These are phyloP conservation scores for Paratrypauchen microcephalus DNA, from an alignment of 2,797 vertebrate species.

Conservation along the genomic window DNA sequence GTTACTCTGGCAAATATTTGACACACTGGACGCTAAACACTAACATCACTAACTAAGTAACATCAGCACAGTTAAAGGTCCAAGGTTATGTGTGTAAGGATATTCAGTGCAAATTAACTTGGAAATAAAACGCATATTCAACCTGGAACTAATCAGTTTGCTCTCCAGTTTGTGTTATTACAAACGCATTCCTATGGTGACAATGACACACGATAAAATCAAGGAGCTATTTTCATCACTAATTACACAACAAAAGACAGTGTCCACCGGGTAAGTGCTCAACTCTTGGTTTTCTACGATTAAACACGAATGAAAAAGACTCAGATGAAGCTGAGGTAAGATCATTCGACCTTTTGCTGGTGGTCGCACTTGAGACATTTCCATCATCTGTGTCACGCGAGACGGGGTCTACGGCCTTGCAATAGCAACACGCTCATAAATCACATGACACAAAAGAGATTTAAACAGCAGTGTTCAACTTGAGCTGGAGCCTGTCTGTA, in stretches of 20 bases:
- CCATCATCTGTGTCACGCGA: not conserved
- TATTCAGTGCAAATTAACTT: not conserved
- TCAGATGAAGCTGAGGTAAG: too few relatives aligned
- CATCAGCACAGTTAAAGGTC: not conserved
- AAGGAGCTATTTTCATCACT: not conserved
- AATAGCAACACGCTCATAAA: not conserved
- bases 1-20: not conserved
- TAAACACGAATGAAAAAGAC: too few relatives aligned
- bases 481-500: not conserved
- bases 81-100: not conserved
- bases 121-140: not conserved
- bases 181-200: too few relatives aligned
- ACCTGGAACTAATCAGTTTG: not conserved
- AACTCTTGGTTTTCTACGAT: too few relatives aligned
- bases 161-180: too few relatives aligned
- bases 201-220: too few relatives aligned
- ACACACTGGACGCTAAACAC: not conserved
- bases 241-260: not conserved
- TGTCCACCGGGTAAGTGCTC: not conserved
- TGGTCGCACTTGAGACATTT: constrained; percentile 8
- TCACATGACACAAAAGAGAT: not conserved
- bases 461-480: not conserved
- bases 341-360: not conserved
- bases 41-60: too few relatives aligned
- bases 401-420: not conserved